Conservation (phyloP, 2,113 vertebrate species). For the Erpornis zantholeuca region DNA sequence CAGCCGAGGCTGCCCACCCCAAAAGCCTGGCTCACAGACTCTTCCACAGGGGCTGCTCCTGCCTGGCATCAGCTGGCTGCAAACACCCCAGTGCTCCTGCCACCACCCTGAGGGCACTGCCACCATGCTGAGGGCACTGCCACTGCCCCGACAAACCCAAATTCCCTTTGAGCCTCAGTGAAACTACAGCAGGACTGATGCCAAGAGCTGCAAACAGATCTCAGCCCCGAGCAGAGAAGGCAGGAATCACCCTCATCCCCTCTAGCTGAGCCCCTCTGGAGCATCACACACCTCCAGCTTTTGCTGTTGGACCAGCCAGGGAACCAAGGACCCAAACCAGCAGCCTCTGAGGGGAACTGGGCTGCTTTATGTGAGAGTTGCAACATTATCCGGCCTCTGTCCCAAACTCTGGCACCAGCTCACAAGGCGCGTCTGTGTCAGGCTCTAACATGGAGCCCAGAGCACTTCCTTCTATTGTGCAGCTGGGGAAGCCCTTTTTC, state of each 20-base stretch:
- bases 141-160: fast-evolving
- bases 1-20: background rate
- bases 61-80: background rate
- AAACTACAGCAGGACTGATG: background rate
- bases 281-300: background rate
- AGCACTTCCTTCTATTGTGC: constrained; percentile 7
- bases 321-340: background rate
- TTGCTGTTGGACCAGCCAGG: fast-evolving
- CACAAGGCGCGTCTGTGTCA: background rate
- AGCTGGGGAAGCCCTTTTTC: background rate
- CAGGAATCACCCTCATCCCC: background rate
- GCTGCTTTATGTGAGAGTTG: background rate
- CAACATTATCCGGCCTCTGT: background rate
- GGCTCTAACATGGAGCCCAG: background rate
- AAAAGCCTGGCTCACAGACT: background rate
- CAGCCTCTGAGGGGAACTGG: background rate
- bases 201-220: background rate
- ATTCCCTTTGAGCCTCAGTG: background rate
- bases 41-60: background rate
- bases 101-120: background rate
- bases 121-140: background rate
- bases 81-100: background rate
- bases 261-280: background rate
- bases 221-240: background rate
- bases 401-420: background rate